Base-by-base conservation (phyloP, 37 sponge, comb jelly and placozoan genomes). In the Axinella damicornis region DNA sequence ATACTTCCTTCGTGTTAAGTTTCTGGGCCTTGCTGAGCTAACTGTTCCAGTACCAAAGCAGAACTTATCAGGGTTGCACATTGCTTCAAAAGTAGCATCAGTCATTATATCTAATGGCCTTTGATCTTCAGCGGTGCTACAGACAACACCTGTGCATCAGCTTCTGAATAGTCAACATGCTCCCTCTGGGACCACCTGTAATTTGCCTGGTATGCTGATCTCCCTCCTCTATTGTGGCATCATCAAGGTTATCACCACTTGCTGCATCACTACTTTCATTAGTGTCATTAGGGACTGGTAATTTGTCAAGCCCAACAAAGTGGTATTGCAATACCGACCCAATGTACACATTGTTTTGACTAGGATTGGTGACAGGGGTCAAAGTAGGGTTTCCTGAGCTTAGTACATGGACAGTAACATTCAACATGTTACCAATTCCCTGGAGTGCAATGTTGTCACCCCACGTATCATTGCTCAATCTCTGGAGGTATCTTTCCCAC, bases 1-100 rank as follows among this genome's bases (percentile, higher is more conserved):
- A 69, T 80, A 80, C 36, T 68, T 80, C 68, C 81, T 80, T 28
- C 53, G 53, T 6, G 81, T 68, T 31, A 79, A 32, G 14, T 79
- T 79, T 39, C n/a, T n/a, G n/a, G n/a, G n/a, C n/a, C n/a, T n/a
- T n/a, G n/a, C n/a, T n/a, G n/a, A n/a, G n/a, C 69, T 79, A 79
- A 79, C 65, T 22, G 27, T 12, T 2, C 80, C 68, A 18, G 33
- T 65, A 78, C 65, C 78, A 78, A 54, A 78, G 60, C 36, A 32
- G n/a, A 79, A 28, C 68, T 9, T 46, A 46, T 46, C 46, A 46
- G 46, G 9, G 46, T 9, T 46, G 9, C 9, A 46, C 70, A 80
- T 69, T 32, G 56, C 70, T 31, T 80, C 81, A 80, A 80, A 80
- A 27, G 41, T 28, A 6, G 69, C 5, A 53, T 80, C 81, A 53